Percentiles rank a stretch among this genome's conserved stretches.
Evolutionary conservation across 2,797 vertebrate genomes (phyloP).

Genomic region (Catharus ustulatus): DNA sequence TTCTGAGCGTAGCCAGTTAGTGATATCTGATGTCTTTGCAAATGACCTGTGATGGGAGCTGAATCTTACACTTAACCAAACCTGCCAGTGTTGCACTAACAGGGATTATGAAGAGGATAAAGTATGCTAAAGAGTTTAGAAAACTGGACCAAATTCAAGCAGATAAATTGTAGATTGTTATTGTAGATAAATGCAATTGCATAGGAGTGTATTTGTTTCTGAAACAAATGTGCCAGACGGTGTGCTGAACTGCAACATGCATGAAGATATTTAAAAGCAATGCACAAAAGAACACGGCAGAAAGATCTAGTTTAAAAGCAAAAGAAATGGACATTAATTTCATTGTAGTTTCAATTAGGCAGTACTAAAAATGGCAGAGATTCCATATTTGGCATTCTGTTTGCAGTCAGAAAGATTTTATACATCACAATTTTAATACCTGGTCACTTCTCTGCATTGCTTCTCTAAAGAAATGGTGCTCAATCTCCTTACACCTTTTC

Average conservation of each 20-base stretch:
- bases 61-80: slow-evolving; percentile 7
- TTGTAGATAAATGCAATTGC: not conserved
- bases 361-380: not conserved
- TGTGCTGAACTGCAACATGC: not conserved
- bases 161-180: not conserved
- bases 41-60: slow-evolving; percentile 11
- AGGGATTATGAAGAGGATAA: not conserved
- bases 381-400: not conserved
- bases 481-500: not conserved
- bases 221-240: not conserved
- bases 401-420: not conserved
- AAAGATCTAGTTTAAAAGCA: not conserved
- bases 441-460: not conserved
- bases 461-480: not conserved
- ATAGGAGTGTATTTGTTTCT: not conserved
- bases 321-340: not conserved
- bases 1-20: not conserved
- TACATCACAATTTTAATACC: not conserved
- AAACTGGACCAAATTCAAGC: not conserved
- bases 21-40: slow-evolving; percentile 54
- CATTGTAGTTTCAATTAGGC: not conserved
- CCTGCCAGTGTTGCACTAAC: not conserved
- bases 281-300: not conserved
- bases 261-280: not conserved
- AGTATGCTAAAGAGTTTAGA: not conserved